phyloP scores from a whole-genome alignment of 2,888 invertebrate species.

The Eurois occulta region DNA sequence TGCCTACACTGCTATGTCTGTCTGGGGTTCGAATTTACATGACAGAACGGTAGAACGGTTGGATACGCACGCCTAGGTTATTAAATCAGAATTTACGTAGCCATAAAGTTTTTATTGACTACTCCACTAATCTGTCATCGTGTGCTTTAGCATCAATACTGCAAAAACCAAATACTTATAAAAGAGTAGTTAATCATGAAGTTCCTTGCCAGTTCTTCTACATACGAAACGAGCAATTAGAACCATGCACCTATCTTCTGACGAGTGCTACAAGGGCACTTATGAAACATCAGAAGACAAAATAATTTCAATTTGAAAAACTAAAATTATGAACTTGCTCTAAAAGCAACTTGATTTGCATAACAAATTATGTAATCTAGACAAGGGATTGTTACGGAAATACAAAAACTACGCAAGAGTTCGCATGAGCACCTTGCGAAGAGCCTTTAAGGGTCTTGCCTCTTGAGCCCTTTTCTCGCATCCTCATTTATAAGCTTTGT shows the following conservation, averaged over 20 bases:
- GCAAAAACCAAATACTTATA: background rate
- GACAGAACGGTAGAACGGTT: conserved; percentile 23
- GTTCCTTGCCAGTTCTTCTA: background rate
- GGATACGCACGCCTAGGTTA: conserved; percentile 23
- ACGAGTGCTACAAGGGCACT: too few species aligned
- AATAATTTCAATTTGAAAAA: background rate
- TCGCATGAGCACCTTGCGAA: conserved; percentile 33
- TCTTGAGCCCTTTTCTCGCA: conserved; percentile 33
- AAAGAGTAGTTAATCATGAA: background rate
- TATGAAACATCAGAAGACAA: background rate
- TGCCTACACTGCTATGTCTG: conserved; percentile 56
- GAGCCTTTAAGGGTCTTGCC: conserved; percentile 22
- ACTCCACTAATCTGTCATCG: background rate
- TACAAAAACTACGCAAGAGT: conserved; percentile 29
- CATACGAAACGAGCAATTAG: background rate
- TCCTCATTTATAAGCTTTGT: conserved; percentile 39
- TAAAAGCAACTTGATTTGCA: conserved; percentile 7
- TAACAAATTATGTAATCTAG: conserved; percentile 15
- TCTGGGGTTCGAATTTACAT: conserved; percentile 50
- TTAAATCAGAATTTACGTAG: conserved; percentile 23
- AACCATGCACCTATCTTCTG: background rate
- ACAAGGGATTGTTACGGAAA: conserved; percentile 31
- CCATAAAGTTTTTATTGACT: conserved; percentile 4
- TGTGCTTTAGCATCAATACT: background rate
- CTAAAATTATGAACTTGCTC: background rate